Percentiles rank a stretch among this genome's conserved stretches.
These are phyloP conservation scores for Procambarus clarkii DNA, from an alignment of 1,140 invertebrate species.

Conservation along the genomic window DNA sequence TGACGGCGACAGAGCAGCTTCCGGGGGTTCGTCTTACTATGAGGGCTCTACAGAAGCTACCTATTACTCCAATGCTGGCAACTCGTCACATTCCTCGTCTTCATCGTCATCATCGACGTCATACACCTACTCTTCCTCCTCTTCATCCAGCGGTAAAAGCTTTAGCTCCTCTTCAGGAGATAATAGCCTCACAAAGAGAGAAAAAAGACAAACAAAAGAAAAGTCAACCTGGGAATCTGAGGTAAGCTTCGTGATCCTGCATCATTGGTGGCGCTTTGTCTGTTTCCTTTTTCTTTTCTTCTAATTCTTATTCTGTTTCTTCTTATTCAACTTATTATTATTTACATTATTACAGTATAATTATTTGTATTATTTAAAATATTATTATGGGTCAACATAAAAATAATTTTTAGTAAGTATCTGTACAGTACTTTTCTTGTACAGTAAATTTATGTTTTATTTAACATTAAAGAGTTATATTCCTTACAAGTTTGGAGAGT, in stretches of 20 bases:
- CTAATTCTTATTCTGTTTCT: no score
- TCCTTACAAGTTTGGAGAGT: no score
- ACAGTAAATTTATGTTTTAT: no score
- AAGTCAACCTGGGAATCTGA: conserved; percentile 19
- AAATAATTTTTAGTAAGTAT: no score
- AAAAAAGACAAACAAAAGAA: not conserved
- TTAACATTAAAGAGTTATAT: no score
- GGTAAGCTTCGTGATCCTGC: conserved; percentile 4
- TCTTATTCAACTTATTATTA: no score
- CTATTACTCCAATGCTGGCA: conserved; percentile 25
- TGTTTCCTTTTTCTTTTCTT: no score
- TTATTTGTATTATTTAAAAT: no score
- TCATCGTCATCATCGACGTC: not conserved
- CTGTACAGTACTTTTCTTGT: no score
- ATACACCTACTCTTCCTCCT: conserved; percentile 14
- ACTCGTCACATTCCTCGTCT: not conserved
- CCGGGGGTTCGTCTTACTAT: not conserved
- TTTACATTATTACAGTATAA: no score
- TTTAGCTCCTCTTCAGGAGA: conserved; percentile 34
- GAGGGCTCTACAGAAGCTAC: conserved; percentile 5
- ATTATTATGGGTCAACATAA: no score
- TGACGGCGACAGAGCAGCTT: not conserved
- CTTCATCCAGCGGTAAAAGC: not conserved
- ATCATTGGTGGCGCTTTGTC: no score
- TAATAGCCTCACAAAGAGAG: conserved; percentile 6